Evolutionary conservation across 2,113 vertebrate species (phyloP).

Genomic region (Mesoclemmys tuberculata): DNA sequence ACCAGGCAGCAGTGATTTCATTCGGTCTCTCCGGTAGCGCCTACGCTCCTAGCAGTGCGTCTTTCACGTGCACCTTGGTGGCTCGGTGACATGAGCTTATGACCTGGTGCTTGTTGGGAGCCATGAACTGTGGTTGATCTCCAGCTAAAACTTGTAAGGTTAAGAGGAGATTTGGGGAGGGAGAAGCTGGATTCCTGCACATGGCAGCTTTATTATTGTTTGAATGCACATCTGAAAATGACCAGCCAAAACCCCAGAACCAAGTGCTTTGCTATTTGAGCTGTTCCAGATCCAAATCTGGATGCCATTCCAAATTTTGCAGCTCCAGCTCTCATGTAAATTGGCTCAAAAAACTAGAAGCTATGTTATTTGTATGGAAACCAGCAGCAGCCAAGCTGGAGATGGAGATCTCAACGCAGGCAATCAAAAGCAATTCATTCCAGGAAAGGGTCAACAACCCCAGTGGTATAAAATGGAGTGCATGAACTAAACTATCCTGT

Average conservation of each 20-base stretch:
- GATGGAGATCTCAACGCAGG: not conserved
- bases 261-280: not conserved
- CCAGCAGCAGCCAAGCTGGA: not conserved
- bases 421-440: not conserved
- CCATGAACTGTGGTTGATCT: slow-evolving; percentile 22
- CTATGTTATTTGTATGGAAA: not conserved
- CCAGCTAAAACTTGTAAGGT: slow-evolving; percentile 44
- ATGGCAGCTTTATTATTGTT: not conserved
- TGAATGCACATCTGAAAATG: not conserved
- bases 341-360: not conserved
- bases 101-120: not conserved
- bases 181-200: not conserved
- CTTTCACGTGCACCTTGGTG: not conserved
- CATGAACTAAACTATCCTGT: slow-evolving; percentile 23
- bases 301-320: not conserved
- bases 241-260: not conserved
- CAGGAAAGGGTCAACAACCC: not conserved
- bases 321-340: not conserved
- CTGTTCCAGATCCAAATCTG: not conserved
- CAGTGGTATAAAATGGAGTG: slow-evolving; percentile 6
- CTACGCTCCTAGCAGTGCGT: not conserved
- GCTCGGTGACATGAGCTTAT: not conserved
- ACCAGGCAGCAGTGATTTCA: not conserved
- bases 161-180: slow-evolving; percentile 26
- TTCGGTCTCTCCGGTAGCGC: accelerated